Conservation (phyloP, 2,113 vertebrate species). For the Coregonus clupeaformis region DNA sequence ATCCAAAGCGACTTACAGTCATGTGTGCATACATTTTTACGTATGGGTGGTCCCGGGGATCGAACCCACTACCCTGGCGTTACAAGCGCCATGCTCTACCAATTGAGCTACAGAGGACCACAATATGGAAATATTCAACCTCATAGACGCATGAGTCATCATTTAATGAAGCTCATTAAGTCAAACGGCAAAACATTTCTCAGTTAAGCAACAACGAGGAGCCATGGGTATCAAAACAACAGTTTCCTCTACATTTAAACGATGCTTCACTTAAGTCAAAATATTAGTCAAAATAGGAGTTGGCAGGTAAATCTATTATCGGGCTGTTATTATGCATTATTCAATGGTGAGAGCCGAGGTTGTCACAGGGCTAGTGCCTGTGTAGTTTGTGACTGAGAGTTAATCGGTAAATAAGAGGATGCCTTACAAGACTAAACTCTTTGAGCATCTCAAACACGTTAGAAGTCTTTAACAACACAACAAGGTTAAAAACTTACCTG, state of each 20-base stretch:
- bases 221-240: slow-evolving; percentile 39
- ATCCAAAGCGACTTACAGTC: too few species aligned
- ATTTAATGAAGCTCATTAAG: slow-evolving; percentile 44
- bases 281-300: neutral
- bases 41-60: too few species aligned
- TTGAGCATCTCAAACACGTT: neutral
- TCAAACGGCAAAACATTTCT: slow-evolving; percentile 30
- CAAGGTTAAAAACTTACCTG: neutral
- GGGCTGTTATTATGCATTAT: slow-evolving; percentile 21
- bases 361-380: slow-evolving; percentile 31
- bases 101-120: too few species aligned
- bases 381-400: slow-evolving; percentile 31
- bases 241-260: slow-evolving; percentile 18
- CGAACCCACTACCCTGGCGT: too few species aligned
- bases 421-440: slow-evolving; percentile 14
- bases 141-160: slow-evolving; percentile 19
- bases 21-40: too few species aligned
- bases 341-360: slow-evolving; percentile 30
- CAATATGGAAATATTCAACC: neutral
- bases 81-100: too few species aligned
- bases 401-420: slow-evolving; percentile 28
- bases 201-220: slow-evolving; percentile 38
- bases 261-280: slow-evolving; percentile 26
- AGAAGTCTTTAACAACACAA: neutral
- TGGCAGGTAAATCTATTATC: slow-evolving; percentile 21